Conservation (phyloP, 23 tunicate species). For the Clavelina lepadiformis region DNA sequence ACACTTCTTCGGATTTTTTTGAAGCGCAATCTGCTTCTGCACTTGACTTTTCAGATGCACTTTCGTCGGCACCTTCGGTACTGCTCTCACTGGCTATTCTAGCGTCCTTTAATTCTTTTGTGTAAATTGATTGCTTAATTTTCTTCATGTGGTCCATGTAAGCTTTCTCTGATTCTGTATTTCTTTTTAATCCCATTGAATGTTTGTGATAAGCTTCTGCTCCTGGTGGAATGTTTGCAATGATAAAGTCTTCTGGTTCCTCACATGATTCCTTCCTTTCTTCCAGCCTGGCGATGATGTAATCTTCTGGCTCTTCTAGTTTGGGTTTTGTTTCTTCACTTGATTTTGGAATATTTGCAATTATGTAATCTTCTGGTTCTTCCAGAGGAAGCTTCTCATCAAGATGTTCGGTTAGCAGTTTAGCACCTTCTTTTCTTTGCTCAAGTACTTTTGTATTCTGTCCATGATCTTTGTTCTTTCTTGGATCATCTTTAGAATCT, state of each 20-base stretch:
- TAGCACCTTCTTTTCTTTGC: not conserved
- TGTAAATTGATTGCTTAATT: conserved; percentile 33
- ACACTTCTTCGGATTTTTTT: conserved; percentile 29
- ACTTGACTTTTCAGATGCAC: conserved; percentile 6
- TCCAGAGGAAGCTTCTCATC: conserved; percentile 34
- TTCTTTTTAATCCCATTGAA: conserved; percentile 27
- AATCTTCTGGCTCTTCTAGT: conserved; percentile 86
- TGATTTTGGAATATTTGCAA: conserved; percentile 52
- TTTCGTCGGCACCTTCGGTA: conserved; percentile 5
- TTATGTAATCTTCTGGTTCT: conserved; percentile 88
- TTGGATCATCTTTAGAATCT: not conserved
- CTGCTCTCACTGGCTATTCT: not conserved
- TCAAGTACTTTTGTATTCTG: not conserved
- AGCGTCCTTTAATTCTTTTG: conserved; percentile 7
- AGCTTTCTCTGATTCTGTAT: conserved; percentile 22
- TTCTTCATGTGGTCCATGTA: conserved; percentile 39
- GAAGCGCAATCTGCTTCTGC: not conserved
- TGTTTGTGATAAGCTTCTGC: conserved; percentile 56
- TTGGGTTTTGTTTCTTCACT: conserved; percentile 2
- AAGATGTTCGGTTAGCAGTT: not conserved
- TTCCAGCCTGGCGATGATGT: conserved; percentile 64
- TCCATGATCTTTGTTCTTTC: not conserved
- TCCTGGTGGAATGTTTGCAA: conserved; percentile 59
- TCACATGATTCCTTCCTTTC: conserved; percentile 31
- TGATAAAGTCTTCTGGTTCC: conserved; percentile 88